Evolutionary conservation across 2,888 invertebrate species (phyloP), one percentile per base, ranked within the genome.

Genomic region (Cataglyphis livida): DNA sequence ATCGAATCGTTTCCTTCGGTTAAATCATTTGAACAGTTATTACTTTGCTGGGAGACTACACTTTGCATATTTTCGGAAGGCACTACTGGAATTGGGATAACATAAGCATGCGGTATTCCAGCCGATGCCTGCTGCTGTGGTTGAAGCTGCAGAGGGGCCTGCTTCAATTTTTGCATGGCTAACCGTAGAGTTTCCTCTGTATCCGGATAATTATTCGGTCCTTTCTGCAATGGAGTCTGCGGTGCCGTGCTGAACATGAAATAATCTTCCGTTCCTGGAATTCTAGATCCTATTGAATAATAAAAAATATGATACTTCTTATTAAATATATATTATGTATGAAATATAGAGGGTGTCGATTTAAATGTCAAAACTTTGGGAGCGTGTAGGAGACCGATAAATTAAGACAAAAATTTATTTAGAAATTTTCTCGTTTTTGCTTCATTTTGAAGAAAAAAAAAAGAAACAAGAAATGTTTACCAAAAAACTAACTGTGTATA

Each of bases 71-170:
- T 94, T 74, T 94, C 94, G 85, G 94, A 93, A 89, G 94, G 92
- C 92, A 94, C 92, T 88, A 94, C 92, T 87, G 94, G 93, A 89
- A 94, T 94, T 83, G 94, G 94, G 84, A 94, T 94, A 79, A 94
- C 94, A 85, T 94, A 94, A 87, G 94, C 93, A 84, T 93, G 94
- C 64, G 94, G 90, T 83, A 94, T 93, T 83, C 91, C 89, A 78
- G 91, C 88, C 81, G 86, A 79, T 83, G 89, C 84, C 71, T 91
- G 89, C 82, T 91, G 92, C 64, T 91, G 92, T 62, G 89, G 90
- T 82, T 88, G 91, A 44, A 90, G 83, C 66, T 87, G 87, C 57
- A 89, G 74, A 21, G 90, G 90, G 21, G 93, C 89, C 85, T 94
- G 94, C 74, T 93, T 93, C 61, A 94, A 86, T 83, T 94, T 94